Conservation (phyloP, 2,888 invertebrate species). For the Drosophila kambysellisi region DNA sequence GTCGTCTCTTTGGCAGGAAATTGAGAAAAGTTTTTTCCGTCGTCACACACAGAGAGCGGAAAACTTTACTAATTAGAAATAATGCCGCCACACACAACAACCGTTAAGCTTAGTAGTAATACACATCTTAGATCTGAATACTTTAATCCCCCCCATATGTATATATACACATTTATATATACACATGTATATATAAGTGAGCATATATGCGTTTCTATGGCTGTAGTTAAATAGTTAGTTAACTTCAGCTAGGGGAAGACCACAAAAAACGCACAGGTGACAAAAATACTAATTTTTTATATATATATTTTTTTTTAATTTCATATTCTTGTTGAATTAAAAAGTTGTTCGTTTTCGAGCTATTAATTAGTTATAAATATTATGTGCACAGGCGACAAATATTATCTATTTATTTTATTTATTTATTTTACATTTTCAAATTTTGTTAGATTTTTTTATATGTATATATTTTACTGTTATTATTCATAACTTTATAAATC, state of each 20-base stretch:
- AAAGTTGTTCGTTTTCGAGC: not conserved
- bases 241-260: not conserved
- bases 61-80: constrained; percentile 80
- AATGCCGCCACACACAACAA: constrained; percentile 60
- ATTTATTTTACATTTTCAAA: not conserved
- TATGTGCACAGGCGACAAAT: not conserved
- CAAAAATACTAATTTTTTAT: not conserved
- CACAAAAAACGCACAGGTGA: not conserved
- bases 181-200: not conserved
- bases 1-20: constrained; percentile 60
- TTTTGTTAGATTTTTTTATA: not conserved
- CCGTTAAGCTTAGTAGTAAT: constrained; percentile 32
- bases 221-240: constrained; percentile 9
- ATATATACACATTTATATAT: not conserved
- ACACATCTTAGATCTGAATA: constrained; percentile 39
- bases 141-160: constrained; percentile 22
- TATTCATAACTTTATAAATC: too few species aligned
- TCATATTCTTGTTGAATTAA: not conserved
- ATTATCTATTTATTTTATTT: not conserved
- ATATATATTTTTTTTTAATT: not conserved
- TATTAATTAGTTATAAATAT: not conserved
- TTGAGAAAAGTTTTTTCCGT: constrained; percentile 37
- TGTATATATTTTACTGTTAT: not conserved
- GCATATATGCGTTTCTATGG: not conserved
- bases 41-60: constrained; percentile 36